Conservation (phyloP, 2,888 invertebrate genomes). For the Thalpophila matura region DNA sequence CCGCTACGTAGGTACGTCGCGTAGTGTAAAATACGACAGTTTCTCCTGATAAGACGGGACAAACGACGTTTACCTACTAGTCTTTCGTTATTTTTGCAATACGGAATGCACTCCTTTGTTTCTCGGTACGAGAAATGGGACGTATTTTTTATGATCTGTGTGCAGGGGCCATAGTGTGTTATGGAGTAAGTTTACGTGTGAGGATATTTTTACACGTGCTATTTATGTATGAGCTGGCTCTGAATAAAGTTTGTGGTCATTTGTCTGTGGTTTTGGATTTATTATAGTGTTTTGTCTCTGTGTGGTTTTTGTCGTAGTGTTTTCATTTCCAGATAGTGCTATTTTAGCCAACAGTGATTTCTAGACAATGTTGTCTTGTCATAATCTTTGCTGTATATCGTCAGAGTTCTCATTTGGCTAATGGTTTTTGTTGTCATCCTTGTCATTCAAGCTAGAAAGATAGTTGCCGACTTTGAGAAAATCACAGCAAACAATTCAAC, state of each 20-base stretch:
- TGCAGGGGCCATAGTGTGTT: background rate
- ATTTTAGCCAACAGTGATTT: too few species aligned
- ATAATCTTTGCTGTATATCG: too few species aligned
- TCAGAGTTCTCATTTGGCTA: too few species aligned
- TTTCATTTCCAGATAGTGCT: too few species aligned
- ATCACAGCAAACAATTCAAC: too few species aligned
- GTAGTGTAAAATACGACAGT: conserved; percentile 35
- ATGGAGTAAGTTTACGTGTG: conserved; percentile 11
- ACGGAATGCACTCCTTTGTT: conserved; percentile 61
- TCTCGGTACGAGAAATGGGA: conserved; percentile 42
- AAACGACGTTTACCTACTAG: conserved; percentile 50
- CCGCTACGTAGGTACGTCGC: conserved; percentile 8
- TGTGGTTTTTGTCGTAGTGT: background rate
- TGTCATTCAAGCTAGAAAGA: too few species aligned
- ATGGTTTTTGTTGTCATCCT: too few species aligned
- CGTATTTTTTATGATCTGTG: conserved; percentile 44
- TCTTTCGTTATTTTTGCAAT: conserved; percentile 66
- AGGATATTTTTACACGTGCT: conserved; percentile 3
- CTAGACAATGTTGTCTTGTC: too few species aligned
- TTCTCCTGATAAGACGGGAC: conserved; percentile 52
- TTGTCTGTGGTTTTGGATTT: background rate
- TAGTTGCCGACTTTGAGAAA: too few species aligned
- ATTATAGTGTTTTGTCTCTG: background rate
- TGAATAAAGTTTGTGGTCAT: conserved; percentile 10
- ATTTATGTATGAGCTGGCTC: conserved; percentile 1